A percentile compares a stretch with the other conserved stretches of the same genome.
These are phyloP conservation scores for Pemphredon lugubris DNA, from an alignment of 2,888 invertebrate species.

Conservation along the genomic window DNA sequence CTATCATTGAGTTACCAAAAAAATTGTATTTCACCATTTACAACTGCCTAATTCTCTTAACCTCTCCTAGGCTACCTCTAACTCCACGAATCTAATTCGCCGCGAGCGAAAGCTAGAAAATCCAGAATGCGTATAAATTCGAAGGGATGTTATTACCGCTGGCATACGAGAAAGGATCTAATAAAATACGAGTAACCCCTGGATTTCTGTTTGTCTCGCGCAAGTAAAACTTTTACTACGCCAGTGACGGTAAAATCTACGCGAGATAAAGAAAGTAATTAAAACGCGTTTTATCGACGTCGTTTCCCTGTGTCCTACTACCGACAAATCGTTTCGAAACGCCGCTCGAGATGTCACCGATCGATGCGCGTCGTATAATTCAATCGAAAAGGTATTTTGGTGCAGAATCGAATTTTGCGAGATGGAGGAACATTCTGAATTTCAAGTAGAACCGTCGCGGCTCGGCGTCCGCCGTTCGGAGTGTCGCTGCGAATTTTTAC, in stretches of 20 bases:
- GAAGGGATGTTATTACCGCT: neutral
- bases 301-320: neutral
- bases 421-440: too few relatives aligned
- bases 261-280: neutral
- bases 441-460: too few relatives aligned
- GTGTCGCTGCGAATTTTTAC: slow-evolving; percentile 36
- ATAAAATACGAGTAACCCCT: neutral
- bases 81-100: too few relatives aligned
- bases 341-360: too few relatives aligned
- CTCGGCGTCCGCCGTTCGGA: too few relatives aligned
- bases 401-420: neutral
- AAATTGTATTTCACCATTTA: too few relatives aligned
- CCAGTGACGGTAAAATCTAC: neutral
- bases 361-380: too few relatives aligned
- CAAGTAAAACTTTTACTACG: neutral
- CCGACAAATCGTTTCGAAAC: neutral
- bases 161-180: neutral
- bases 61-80: too few relatives aligned
- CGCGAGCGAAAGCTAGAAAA: too few relatives aligned
- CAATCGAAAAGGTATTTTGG: neutral
- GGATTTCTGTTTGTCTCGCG: neutral
- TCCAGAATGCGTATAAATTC: neutral
- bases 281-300: neutral
- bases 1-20: too few relatives aligned
- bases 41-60: too few relatives aligned